Evolutionary conservation across 2,113 vertebrate species (phyloP), one percentile per base, ranked within the genome.

Genomic region (Osmerus eperlanus): DNA sequence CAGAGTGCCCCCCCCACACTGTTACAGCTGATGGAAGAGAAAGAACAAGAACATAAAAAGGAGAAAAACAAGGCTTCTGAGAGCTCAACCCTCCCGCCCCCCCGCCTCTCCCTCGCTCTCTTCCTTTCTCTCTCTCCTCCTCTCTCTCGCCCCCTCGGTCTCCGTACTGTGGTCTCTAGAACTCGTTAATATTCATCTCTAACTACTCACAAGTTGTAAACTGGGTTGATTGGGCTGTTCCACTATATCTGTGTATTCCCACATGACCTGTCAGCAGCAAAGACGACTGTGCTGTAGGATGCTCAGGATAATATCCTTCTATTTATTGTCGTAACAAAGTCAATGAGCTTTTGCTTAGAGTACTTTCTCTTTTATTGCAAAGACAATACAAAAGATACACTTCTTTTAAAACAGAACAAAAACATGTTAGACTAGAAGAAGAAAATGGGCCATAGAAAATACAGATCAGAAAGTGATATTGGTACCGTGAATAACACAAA

Each of bases 301-400:
- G 32, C 4, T 36, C 32, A 36, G 32, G 4, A 36, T 36, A 36
- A 36, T 8, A 36, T 29, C 64, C 71, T 60, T 87, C 66, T 12
- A 64, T 52, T 58, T 12, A 80, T 83, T 47, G 6, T 25, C 7
- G 25, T 28, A 47, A 55, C 25, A 21, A 13, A 70, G 56, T 53
- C 29, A 77, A 81, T 28, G 11, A 21, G 55, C 14, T 12, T 21
- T 69, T 80, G 75, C 67, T 77, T 87, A 91, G 90, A 91, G 93
- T 90, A 91, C 92, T 85, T 93, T 91, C 83, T 91, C 72, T 95
- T 83, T 96, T 97, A 96, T 96, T 96, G 94, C 93, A 97, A 97
- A 97, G 94, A 95, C 94, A 94, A 96, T 96, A 96, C 92, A 97
- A 96, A 96, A 92, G 89, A 87, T 89, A 91, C 93, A 88, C 91